These are phyloP conservation scores for Caenorhabditis doughertyi DNA, from an alignment of 2,888 invertebrate genomes.

Conservation along the genomic window DNA sequence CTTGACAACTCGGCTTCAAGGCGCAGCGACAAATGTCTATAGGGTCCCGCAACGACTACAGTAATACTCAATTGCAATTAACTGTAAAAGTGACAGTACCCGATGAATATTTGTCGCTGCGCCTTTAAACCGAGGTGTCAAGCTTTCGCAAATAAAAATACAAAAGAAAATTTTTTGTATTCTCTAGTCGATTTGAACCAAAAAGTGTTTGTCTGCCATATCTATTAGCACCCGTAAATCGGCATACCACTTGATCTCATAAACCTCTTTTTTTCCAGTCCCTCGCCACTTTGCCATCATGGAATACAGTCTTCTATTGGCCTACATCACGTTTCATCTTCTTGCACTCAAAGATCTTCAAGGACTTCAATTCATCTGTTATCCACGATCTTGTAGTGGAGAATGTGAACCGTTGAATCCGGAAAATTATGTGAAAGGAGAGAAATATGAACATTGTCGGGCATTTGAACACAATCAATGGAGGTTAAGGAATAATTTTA, in stretches of 20 bases:
- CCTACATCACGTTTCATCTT: constrained; percentile 76
- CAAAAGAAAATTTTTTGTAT: too few relatives aligned
- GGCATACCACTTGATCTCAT: not conserved
- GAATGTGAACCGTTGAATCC: constrained; percentile 80
- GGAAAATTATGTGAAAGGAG: constrained; percentile 73
- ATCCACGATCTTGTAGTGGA: constrained; percentile 74
- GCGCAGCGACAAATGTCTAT: too few relatives aligned
- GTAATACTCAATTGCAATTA: too few relatives aligned
- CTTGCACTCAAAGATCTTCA: constrained; percentile 72
- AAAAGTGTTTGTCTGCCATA: too few relatives aligned
- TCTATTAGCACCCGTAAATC: not conserved
- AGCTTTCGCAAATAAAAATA: too few relatives aligned
- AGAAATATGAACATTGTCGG: constrained; percentile 68
- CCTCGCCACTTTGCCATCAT: constrained; percentile 73
- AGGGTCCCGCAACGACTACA: too few relatives aligned
- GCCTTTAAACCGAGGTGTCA: too few relatives aligned
- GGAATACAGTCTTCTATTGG: constrained; percentile 75
- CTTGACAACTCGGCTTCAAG: too few relatives aligned
- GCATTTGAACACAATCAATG: constrained; percentile 70
- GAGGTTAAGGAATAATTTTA: constrained; percentile 33
- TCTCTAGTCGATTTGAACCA: too few relatives aligned
- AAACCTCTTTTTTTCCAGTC: constrained; percentile 66
- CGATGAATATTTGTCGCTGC: too few relatives aligned
- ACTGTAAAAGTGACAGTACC: too few relatives aligned
- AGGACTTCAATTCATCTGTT: constrained; percentile 77